Base-by-base conservation (phyloP, 2,888 invertebrate genomes). In the Nomada fucata region DNA sequence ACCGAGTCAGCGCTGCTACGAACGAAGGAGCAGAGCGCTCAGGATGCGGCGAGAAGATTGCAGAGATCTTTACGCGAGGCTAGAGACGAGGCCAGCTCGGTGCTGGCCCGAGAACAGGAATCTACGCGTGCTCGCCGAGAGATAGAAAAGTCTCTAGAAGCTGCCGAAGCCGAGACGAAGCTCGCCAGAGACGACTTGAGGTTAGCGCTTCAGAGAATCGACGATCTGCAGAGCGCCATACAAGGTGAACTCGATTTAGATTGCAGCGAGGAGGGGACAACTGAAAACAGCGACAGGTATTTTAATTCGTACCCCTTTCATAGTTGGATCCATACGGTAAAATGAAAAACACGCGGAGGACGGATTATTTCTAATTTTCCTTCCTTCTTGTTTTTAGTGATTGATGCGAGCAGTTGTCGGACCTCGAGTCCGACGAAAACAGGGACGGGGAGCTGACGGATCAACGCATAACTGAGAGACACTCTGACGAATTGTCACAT, bases 151-250 rank as follows among this genome's bases (percentile, higher is more conserved):
- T 95, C 96, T 60, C 95, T 97, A 69, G 96, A 96, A 79, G 95
- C 96, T 42, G 95, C 97, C 69, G 96, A 97, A 90, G 95, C 96
- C 52, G 96, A 97, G 94, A 95, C 96, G 71, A 94, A 96, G 88
- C 95, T 96, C 85, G 95, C 97, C 60, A 94, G 96, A 91, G 96
- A 96, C 93, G 98, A 99, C 94, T 95, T 99, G 61, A 95, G 98
- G 71, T 94, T 98, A 73, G 98, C 99, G 5, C 95, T 98, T 78
- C 96, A 98, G 85, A 95, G 99, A 81, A 98, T 98, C 88, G 96
- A 98, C 64, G 98, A 98, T 92, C 94, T 99, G 84, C 98, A 98
- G 93, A 97, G 97, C 91, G 98, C 98, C 82, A 97, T 99, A 93
- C 98, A 98, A 87, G 98, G 97, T 0, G 97, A 97, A 90, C 95